phyloP scores from a whole-genome alignment of 2,888 invertebrate genomes.

The Melinaea marsaeus region DNA sequence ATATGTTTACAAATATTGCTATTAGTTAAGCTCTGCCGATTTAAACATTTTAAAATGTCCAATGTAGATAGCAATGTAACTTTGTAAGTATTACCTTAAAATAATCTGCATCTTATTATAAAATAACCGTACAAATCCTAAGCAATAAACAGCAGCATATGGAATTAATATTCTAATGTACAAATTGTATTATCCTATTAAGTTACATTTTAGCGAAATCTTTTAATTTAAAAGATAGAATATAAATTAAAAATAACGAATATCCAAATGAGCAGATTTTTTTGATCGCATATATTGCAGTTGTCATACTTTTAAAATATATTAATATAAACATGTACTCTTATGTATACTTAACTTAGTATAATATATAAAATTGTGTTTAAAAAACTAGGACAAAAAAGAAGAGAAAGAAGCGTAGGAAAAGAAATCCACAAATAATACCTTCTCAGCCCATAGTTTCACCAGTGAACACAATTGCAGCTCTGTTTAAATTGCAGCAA shows the following conservation, averaged over 20 bases:
- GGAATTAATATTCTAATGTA: too few relatives aligned
- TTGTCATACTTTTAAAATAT: too few relatives aligned
- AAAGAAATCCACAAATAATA: background rate
- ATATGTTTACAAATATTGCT: slow-evolving; percentile 1
- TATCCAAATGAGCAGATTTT: too few relatives aligned
- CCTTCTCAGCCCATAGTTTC: background rate
- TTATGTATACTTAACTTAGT: background rate
- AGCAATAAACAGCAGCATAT: too few relatives aligned
- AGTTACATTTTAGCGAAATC: too few relatives aligned
- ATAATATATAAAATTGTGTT: background rate
- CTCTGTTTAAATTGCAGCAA: slow-evolving; percentile 16
- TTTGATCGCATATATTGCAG: too few relatives aligned
- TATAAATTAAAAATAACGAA: too few relatives aligned
- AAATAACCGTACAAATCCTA: background rate
- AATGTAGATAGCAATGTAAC: background rate
- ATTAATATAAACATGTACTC: background rate
- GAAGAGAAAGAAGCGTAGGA: slow-evolving; percentile 2
- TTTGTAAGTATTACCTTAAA: background rate
- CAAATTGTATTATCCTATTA: too few relatives aligned
- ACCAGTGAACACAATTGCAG: slow-evolving; percentile 11
- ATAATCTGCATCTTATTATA: background rate
- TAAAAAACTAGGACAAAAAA: slow-evolving; percentile 2
- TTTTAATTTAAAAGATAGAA: too few relatives aligned
- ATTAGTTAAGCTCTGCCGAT: background rate
- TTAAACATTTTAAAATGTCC: background rate